Evolutionary conservation across 2,113 vertebrate genomes (phyloP).

Genomic region (Macroglossus sobrinus): DNA sequence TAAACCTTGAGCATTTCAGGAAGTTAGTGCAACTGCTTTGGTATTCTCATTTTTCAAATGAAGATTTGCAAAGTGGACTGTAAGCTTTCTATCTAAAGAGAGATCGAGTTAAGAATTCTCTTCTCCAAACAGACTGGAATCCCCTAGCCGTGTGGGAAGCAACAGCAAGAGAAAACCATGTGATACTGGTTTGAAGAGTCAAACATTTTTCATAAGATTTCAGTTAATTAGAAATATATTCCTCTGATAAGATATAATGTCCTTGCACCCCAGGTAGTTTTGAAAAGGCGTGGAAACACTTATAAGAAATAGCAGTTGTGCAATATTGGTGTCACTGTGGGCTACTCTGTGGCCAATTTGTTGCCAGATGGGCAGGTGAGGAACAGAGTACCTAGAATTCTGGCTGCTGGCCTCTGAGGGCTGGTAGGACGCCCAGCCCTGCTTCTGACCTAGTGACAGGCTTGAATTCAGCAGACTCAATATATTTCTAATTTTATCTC

Average conservation of each 20-base stretch:
- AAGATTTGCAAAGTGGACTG: neutral
- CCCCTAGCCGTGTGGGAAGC: neutral
- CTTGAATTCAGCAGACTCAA: constrained; percentile 45
- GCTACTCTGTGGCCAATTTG: neutral
- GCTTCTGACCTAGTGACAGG: constrained; percentile 55
- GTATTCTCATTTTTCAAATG: neutral
- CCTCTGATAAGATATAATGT: neutral
- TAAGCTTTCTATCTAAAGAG: neutral
- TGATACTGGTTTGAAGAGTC: neutral
- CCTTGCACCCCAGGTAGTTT: constrained; percentile 6
- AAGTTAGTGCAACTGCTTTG: neutral
- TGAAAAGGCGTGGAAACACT: neutral
- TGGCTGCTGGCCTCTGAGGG: constrained; percentile 33
- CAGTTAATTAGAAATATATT: neutral
- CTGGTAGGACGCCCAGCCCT: constrained; percentile 52
- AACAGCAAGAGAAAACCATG: neutral
- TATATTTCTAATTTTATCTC: neutral
- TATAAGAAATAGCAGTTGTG: neutral
- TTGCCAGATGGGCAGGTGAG: constrained; percentile 49
- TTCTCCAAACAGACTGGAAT: neutral
- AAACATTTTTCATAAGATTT: constrained; percentile 25
- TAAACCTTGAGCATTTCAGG: neutral
- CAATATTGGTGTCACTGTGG: neutral
- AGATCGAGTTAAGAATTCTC: neutral
- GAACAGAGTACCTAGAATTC: constrained; percentile 46